Evolutionary conservation across 2,888 invertebrate genomes (phyloP).

Genomic region (Salticus scenicus): DNA sequence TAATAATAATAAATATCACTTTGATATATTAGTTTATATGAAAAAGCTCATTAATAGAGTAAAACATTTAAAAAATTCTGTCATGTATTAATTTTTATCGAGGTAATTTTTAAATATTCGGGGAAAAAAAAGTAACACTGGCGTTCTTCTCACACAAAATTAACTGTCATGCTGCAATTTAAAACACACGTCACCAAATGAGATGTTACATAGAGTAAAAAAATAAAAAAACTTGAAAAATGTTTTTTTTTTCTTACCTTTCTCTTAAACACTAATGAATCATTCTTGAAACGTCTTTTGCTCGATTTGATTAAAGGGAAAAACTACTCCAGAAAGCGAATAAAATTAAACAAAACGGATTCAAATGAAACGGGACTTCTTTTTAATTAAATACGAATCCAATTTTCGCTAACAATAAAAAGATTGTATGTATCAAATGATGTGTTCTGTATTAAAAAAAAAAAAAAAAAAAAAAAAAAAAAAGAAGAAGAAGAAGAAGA

Average conservation of each 20-base stretch:
- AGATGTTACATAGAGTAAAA: not conserved
- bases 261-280: not conserved
- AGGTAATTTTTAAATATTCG: too few species aligned
- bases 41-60: too few species aligned
- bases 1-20: too few species aligned
- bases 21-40: too few species aligned
- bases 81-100: too few species aligned
- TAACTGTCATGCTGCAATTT: not conserved
- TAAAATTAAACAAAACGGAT: not conserved
- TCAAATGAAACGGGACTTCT: not conserved
- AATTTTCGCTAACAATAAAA: not conserved
- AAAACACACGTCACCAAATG: not conserved
- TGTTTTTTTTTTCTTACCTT: too few species aligned
- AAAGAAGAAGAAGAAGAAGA: too few species aligned
- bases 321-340: not conserved
- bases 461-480: too few species aligned
- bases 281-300: not conserved
- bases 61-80: too few species aligned
- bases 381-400: slow-evolving; percentile 1
- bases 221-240: too few species aligned
- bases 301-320: not conserved
- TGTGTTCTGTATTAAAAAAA: too few species aligned
- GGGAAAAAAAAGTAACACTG: too few species aligned
- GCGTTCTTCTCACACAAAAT: not conserved
- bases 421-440: not conserved